These are phyloP conservation scores for Tamias sibiricus DNA, from an alignment of 2,113 vertebrate species.

Conservation along the genomic window DNA sequence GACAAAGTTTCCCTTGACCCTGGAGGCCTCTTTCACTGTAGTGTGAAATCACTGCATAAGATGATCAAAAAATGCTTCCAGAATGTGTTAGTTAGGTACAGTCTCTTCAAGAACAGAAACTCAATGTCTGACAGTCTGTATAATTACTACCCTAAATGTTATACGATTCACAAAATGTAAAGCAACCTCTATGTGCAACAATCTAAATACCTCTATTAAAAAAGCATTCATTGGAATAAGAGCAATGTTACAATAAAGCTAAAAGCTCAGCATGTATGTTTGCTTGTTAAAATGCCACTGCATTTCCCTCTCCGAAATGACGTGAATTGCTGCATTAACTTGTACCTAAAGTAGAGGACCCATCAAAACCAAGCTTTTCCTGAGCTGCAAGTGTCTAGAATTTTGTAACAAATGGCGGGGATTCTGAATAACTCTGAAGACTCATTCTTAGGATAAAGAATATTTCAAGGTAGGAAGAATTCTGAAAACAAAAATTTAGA, in stretches of 20 bases:
- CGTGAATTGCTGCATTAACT: not conserved
- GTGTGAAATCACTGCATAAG: not conserved
- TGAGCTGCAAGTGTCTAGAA: not conserved
- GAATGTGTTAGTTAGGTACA: slow-evolving; percentile 6
- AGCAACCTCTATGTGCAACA: not conserved
- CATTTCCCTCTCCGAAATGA: not conserved
- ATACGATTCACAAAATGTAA: not conserved
- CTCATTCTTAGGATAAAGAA: not conserved
- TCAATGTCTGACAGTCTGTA: not conserved
- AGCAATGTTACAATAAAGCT: not conserved
- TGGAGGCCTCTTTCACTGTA: not conserved
- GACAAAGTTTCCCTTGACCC: not conserved
- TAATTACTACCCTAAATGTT: not conserved
- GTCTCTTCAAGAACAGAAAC: not conserved
- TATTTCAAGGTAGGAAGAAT: not conserved
- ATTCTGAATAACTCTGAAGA: not conserved
- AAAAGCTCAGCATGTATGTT: not conserved
- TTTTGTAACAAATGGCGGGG: not conserved
- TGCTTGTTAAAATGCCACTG: not conserved
- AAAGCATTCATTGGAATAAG: not conserved
- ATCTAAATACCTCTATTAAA: not conserved
- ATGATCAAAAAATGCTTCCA: not conserved
- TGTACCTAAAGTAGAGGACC: not conserved
- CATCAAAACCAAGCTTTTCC: not conserved
- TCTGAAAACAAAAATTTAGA: not conserved